phyloP scores from a whole-genome alignment of 2,113 vertebrate genomes.

The Pseudorasbora parva region DNA sequence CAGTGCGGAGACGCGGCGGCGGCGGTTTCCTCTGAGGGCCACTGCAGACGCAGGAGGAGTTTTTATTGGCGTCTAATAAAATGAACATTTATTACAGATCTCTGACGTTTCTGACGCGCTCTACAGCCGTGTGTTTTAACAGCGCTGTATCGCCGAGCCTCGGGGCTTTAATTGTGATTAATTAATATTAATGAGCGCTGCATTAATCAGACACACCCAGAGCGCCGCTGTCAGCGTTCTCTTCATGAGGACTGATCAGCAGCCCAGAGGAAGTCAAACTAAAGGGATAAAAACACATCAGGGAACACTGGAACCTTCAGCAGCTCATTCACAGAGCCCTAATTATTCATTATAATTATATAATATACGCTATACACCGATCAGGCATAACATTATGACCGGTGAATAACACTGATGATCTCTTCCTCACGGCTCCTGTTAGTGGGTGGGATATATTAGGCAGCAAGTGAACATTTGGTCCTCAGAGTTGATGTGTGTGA shows the following conservation, averaged over 20 bases:
- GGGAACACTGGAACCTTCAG: too few species aligned
- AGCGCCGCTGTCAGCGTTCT: slow-evolving; percentile 1
- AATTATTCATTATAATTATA: too few species aligned
- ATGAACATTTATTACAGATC: not conserved
- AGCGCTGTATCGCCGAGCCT: not conserved
- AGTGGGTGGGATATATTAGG: too few species aligned
- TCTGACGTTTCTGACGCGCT: not conserved
- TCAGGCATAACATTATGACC: too few species aligned
- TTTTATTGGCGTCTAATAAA: not conserved
- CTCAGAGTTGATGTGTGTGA: too few species aligned
- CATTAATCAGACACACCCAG: slow-evolving; percentile 33
- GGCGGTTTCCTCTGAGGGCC: not conserved
- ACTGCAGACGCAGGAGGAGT: not conserved
- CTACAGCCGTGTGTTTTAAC: too few species aligned
- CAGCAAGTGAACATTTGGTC: too few species aligned
- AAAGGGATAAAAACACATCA: too few species aligned
- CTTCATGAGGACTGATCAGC: slow-evolving; percentile 6
- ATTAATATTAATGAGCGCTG: slow-evolving; percentile 45
- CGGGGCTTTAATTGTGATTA: slow-evolving; percentile 11
- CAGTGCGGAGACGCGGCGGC: not conserved
- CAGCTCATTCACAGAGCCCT: too few species aligned
- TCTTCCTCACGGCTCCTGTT: too few species aligned
- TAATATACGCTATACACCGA: too few species aligned
- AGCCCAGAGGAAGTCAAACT: not conserved
- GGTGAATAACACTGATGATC: too few species aligned